Conservation (phyloP, 92 coral and sea anemone genomes). For the Zoanthus sansibaricus region DNA sequence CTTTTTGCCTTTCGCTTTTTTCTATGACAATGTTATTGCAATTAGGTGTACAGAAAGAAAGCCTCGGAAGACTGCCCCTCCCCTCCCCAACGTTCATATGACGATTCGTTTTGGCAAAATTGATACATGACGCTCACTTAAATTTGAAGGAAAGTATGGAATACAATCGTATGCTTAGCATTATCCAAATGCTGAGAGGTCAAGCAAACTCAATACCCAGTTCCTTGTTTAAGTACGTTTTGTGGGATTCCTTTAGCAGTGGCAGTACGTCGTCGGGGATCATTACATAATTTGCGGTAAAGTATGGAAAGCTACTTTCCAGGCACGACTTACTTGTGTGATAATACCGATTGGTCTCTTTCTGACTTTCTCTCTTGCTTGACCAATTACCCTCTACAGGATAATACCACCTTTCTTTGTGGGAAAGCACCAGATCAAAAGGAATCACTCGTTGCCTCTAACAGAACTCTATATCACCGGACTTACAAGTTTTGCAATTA, state of each 20-base stretch:
- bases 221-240: not conserved
- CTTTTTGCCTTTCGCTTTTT: conserved; percentile 12
- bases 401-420: conserved; percentile 18
- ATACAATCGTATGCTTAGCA: not conserved
- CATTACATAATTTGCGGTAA: not conserved
- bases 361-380: too few species aligned
- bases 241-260: conserved; percentile 31
- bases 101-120: too few species aligned
- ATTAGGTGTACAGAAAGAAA: conserved; percentile 11
- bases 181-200: not conserved
- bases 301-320: too few species aligned
- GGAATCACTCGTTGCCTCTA: not conserved
- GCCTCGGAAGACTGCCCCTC: too few species aligned
- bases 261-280: not conserved
- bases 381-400: not conserved
- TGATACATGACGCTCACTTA: not conserved
- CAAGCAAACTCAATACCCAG: conserved; percentile 5
- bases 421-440: not conserved
- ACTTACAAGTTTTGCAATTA: conserved; percentile 4
- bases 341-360: not conserved
- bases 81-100: too few species aligned
- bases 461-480: not conserved
- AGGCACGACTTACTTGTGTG: too few species aligned
- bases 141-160: not conserved
- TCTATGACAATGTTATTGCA: conserved; percentile 10